These are phyloP conservation scores for Epirrita christyi DNA, from an alignment of 2,888 invertebrate genomes.

Conservation along the genomic window DNA sequence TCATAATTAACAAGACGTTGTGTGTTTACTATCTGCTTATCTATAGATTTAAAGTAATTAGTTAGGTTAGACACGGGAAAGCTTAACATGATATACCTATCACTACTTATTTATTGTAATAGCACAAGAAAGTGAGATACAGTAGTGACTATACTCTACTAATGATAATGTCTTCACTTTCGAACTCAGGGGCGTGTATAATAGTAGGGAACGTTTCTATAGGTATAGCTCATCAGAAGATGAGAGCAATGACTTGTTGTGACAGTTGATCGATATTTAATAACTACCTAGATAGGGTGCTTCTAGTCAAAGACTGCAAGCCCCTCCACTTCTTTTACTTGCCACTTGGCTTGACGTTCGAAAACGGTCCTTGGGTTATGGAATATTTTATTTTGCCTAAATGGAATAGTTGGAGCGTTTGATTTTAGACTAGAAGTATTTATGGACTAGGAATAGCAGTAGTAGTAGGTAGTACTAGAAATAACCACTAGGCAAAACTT, in stretches of 20 bases:
- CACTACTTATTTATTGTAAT: too few species aligned
- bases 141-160: constrained; percentile 29
- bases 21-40: constrained; percentile 28
- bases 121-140: constrained; percentile 51
- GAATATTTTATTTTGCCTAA: too few species aligned
- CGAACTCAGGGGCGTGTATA: constrained; percentile 37
- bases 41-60: constrained; percentile 21
- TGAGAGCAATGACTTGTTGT: constrained; percentile 27
- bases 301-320: too few species aligned
- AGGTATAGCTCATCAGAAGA: constrained; percentile 27
- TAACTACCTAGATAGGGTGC: background rate
- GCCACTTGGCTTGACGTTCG: too few species aligned
- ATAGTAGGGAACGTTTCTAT: constrained; percentile 32
- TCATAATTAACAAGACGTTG: constrained; percentile 26
- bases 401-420: too few species aligned
- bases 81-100: constrained; percentile 21
- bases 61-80: constrained; percentile 28
- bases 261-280: background rate
- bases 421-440: too few species aligned
- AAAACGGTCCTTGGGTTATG: too few species aligned
- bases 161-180: constrained; percentile 41
- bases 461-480: too few species aligned
- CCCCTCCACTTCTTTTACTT: too few species aligned
- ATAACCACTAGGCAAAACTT: background rate
- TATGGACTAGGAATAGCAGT: too few species aligned